Conservation (phyloP, 2,888 invertebrate species). For the Glyphotaelius pellucidus region DNA sequence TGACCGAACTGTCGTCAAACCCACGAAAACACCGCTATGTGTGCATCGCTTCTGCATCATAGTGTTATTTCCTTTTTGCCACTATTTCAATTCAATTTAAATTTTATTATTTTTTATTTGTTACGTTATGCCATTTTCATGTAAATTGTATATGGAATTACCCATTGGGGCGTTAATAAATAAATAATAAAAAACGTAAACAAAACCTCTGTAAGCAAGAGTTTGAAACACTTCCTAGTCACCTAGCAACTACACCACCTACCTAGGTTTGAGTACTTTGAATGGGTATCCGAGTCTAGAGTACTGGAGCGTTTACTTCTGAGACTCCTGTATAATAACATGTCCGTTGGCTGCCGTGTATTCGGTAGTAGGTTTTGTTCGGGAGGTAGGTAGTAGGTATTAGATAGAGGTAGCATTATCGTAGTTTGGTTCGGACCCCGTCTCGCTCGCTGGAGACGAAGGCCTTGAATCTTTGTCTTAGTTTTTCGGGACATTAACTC, state of each 20-base stretch:
- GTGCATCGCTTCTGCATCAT: too few species aligned
- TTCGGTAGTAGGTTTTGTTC: not conserved
- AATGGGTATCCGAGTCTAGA: not conserved
- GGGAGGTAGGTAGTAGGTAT: too few species aligned
- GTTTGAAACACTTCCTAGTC: too few species aligned
- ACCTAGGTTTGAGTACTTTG: not conserved
- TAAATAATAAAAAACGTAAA: not conserved
- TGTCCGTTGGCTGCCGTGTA: not conserved
- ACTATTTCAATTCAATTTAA: too few species aligned
- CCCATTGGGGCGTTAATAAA: not conserved
- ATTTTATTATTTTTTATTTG: too few species aligned
- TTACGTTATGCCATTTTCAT: not conserved
- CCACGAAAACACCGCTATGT: too few species aligned
- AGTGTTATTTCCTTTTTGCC: too few species aligned
- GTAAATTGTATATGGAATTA: too few species aligned
- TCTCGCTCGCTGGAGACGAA: conserved; percentile 44
- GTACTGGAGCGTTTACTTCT: not conserved
- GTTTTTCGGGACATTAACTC: conserved; percentile 56
- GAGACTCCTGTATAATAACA: not conserved
- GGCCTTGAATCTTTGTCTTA: conserved; percentile 53
- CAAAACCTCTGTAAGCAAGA: too few species aligned
- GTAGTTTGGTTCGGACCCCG: conserved; percentile 7
- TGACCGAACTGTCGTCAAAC: too few species aligned
- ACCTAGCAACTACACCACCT: not conserved
- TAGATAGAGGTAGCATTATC: not conserved